Percentiles rank a stretch among this genome's conserved stretches.
Conservation (phyloP, 2,888 invertebrate species). For the Mesochorus sp. region DNA sequence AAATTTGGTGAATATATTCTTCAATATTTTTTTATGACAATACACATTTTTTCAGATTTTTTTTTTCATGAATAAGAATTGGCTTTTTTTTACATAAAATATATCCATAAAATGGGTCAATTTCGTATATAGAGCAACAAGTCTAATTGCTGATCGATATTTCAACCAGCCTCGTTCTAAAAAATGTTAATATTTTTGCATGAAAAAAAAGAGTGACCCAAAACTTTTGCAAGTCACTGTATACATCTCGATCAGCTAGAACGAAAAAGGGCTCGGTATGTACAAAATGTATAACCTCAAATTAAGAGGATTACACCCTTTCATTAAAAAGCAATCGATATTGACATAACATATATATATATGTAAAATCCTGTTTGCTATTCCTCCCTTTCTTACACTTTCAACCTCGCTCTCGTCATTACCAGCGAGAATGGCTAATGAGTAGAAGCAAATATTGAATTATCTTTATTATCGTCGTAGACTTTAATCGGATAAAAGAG, state of each 20-base stretch:
- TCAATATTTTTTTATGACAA: no score
- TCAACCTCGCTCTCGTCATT: slow-evolving; percentile 11
- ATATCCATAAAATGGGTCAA: no score
- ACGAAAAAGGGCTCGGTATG: not conserved
- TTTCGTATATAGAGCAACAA: no score
- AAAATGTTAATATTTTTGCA: no score
- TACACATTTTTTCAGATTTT: no score
- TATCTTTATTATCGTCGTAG: slow-evolving; percentile 13
- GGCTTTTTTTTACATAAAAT: no score
- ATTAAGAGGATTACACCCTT: not conserved
- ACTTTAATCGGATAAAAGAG: not conserved
- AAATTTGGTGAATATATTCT: no score
- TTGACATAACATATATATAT: slow-evolving; percentile 1
- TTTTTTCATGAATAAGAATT: no score
- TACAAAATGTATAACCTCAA: not conserved
- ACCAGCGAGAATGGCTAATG: slow-evolving; percentile 26
- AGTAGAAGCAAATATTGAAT: slow-evolving; percentile 49
- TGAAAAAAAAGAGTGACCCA: no score
- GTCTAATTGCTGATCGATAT: no score
- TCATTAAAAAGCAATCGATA: not conserved
- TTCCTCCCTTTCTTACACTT: slow-evolving; percentile 21
- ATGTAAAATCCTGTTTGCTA: slow-evolving; percentile 12
- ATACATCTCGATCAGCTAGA: not conserved
- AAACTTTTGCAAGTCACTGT: no score
- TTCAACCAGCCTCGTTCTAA: no score